Conservation (phyloP, 2,888 invertebrate species). For the Drosophila barbarae region DNA sequence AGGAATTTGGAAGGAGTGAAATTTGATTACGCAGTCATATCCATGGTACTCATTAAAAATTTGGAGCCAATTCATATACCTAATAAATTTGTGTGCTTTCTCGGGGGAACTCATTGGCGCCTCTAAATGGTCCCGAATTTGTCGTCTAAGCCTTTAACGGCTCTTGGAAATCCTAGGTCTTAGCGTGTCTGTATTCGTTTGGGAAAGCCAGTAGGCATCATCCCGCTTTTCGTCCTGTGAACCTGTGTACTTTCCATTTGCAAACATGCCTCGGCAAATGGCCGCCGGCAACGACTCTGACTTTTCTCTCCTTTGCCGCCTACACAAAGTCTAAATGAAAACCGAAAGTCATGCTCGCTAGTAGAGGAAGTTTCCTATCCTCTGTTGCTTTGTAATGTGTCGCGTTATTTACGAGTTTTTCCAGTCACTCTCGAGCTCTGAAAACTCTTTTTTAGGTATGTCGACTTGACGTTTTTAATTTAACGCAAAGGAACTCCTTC, state of each 20-base stretch:
- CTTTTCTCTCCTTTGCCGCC: conserved; percentile 16
- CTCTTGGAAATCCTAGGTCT: conserved; percentile 35
- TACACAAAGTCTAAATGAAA: conserved; percentile 49
- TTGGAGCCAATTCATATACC: conserved; percentile 6
- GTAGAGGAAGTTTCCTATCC: neutral
- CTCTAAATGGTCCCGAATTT: conserved; percentile 14
- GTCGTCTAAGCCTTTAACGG: conserved; percentile 29
- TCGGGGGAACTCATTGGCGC: neutral
- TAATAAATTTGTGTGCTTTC: conserved; percentile 1
- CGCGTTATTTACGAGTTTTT: conserved; percentile 8
- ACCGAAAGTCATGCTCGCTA: conserved; percentile 39
- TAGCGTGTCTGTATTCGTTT: conserved; percentile 42
- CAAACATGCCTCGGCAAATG: conserved; percentile 48
- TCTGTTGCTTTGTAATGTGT: conserved; percentile 1
- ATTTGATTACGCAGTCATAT: conserved; percentile 10
- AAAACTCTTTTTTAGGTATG: conserved; percentile 9
- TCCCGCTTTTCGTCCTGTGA: neutral
- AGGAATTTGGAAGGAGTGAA: conserved; percentile 11
- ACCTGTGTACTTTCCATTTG: conserved; percentile 10
- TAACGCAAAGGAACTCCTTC: neutral
- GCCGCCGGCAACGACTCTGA: conserved; percentile 47
- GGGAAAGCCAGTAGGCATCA: conserved; percentile 6
- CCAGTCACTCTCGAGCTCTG: neutral
- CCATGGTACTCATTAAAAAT: conserved; percentile 14
- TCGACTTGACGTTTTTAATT: conserved; percentile 9